phyloP scores from a whole-genome alignment of 2,888 invertebrate genomes.

The Drosophila kanekoi region DNA sequence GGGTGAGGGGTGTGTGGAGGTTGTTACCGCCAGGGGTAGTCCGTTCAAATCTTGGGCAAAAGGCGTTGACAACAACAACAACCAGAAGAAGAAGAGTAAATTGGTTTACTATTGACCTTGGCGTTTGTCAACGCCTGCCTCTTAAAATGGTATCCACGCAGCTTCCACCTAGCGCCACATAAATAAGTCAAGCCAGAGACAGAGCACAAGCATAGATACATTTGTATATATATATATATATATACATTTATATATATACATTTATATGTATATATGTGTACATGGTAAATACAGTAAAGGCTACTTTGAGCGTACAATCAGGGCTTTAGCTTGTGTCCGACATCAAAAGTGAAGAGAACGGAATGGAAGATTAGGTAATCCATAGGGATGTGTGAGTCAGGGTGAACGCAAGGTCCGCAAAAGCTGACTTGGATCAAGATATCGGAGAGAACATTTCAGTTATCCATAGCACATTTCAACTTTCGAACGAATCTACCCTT shows the following conservation, averaged over 20 bases:
- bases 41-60: conserved; percentile 29
- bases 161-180: conserved; percentile 37
- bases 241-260: neutral
- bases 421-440: too few relatives aligned
- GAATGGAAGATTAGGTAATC: too few relatives aligned
- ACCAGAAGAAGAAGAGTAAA: conserved; percentile 34
- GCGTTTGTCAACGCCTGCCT: conserved; percentile 57
- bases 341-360: too few relatives aligned
- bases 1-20: neutral
- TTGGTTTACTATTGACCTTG: conserved; percentile 71
- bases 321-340: neutral
- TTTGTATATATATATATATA: neutral
- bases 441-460: too few relatives aligned
- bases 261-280: neutral
- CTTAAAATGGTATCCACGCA: conserved; percentile 29
- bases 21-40: neutral
- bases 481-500: too few relatives aligned
- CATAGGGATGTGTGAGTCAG: too few relatives aligned
- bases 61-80: conserved; percentile 53
- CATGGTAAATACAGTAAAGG: neutral
- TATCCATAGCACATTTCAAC: too few relatives aligned
- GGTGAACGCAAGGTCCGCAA: too few relatives aligned
- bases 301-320: neutral
- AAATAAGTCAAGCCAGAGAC: conserved; percentile 46
- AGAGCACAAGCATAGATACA: neutral